A percentile compares a stretch with the other conserved stretches of the same genome.
phyloP scores from a whole-genome alignment of 1,140 invertebrate genomes.

The Gonatopus flavifemur region DNA sequence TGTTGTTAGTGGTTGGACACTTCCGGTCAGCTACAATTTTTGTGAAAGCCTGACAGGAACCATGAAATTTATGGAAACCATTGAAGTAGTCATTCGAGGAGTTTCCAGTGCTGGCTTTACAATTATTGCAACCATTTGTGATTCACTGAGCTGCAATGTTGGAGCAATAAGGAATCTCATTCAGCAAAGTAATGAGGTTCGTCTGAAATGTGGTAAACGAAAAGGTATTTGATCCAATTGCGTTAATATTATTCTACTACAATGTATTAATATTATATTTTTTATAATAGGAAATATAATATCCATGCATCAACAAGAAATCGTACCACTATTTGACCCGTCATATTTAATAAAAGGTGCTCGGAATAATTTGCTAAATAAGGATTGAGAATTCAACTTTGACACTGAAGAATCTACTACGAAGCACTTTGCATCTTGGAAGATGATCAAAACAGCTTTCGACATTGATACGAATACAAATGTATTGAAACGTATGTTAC shows the following conservation, averaged over 20 bases:
- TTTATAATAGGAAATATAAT: no score
- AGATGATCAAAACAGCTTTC: not conserved
- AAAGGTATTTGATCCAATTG: no score
- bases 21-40: constrained; percentile 19
- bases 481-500: not conserved
- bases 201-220: no score
- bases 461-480: not conserved
- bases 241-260: no score
- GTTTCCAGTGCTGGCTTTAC: not conserved
- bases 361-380: not conserved
- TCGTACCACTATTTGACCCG: not conserved
- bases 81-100: not conserved
- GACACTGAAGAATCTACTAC: not conserved
- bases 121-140: not conserved
- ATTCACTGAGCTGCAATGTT: no score
- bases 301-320: no score
- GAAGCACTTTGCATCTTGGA: not conserved
- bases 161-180: no score
- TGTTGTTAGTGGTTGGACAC: constrained; percentile 22
- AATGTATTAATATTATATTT: no score
- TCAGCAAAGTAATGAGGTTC: no score
- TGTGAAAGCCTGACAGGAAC: constrained; percentile 4
- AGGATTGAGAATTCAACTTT: not conserved
- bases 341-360: not conserved
- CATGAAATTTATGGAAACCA: constrained; percentile 4